These are phyloP conservation scores for Phalacrocorax pelagicus DNA, from an alignment of 2,113 vertebrate species.

Conservation along the genomic window DNA sequence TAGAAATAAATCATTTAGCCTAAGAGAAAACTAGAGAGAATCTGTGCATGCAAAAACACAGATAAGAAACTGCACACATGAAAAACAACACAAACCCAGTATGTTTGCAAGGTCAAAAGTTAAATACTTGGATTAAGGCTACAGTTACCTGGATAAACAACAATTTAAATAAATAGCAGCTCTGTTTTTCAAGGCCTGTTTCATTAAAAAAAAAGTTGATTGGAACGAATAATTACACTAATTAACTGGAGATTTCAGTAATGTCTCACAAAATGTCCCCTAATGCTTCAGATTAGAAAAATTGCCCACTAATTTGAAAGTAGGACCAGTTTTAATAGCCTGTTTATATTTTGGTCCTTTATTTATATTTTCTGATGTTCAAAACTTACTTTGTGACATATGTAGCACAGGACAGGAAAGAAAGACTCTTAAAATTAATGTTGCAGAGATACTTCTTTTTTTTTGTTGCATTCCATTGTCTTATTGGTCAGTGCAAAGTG, in stretches of 20 bases:
- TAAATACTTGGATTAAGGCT: neutral
- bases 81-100: neutral
- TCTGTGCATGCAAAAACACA: neutral
- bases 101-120: neutral
- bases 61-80: neutral
- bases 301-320: constrained; percentile 36
- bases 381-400: constrained; percentile 48
- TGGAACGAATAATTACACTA: neutral
- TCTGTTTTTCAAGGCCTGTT: neutral
- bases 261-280: constrained; percentile 12
- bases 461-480: neutral
- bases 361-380: constrained; percentile 45
- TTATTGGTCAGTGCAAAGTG: neutral
- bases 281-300: constrained; percentile 60
- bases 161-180: neutral
- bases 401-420: neutral
- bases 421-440: neutral
- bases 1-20: neutral
- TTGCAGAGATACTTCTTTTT: neutral
- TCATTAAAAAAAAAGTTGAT: neutral
- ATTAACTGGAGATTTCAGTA: neutral
- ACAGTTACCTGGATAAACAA: neutral
- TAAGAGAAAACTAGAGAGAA: neutral
- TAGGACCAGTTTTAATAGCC: constrained; percentile 60
- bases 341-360: constrained; percentile 64